Base-by-base conservation (phyloP, 2,888 invertebrate genomes). In the Pemphredon lugubris region DNA sequence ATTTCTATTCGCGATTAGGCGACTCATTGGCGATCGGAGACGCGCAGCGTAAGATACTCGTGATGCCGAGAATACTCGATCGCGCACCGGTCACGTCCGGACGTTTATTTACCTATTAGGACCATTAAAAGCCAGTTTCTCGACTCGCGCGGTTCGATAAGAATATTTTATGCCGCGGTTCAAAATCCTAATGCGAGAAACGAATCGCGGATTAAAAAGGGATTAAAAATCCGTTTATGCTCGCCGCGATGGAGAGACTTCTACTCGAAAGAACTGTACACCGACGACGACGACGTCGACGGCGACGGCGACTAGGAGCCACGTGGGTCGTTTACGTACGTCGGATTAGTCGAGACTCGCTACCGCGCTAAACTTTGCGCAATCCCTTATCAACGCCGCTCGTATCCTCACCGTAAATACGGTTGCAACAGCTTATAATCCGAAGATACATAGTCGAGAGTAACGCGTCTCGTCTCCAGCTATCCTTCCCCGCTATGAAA, bases 351-450 rank as follows among this genome's bases (percentile, higher is more conserved):
- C 72, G 68, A 60, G 73, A 55, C 67, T 77, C 73, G 82, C 83
- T 83, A 82, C 82, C 78, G 77, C 81, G 71, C 74, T 75, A 65
- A 76, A 70, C 82, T 84, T n/a, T 84, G 79, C 81, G 83, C 83
- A 81, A 80, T 82, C 73, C 75, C 82, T 85, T 85, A 86, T 86
- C 84, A 66, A 70, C 53, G 51, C 23, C 63, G 71, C 68, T 75
- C 66, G 69, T 65, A 82, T 82, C 76, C 81, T 69, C 81, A 59
- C 60, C 73, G 82, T 81, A 82, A 87, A 86, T 81, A 83, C 83
- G 79, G 84, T 85, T 85, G 84, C 84, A 82, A 82, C 84, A 79
- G 75, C 79, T 81, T 77, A 69, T 84, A 83, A 86, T 86, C 85
- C 84, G 48, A 81, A 81, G 70, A 70, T 73, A 82, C 77, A 81